Conservation (phyloP, 2,113 vertebrate genomes). For the Dasypus novemcinctus region DNA sequence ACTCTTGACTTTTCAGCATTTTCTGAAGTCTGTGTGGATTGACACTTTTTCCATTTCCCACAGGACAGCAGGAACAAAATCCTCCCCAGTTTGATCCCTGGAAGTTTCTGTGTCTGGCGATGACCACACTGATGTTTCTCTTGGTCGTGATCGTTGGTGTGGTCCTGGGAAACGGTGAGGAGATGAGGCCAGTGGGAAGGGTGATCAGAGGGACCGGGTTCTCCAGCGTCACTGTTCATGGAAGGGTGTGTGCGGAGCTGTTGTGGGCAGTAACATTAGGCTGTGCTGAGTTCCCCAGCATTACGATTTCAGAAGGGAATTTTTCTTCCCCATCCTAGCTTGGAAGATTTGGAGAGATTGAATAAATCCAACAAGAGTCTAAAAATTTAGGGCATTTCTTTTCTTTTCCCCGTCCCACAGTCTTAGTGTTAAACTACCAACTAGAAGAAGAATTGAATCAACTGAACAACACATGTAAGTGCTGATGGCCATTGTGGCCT, state of each 20-base stretch:
- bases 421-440: neutral
- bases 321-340: too few relatives aligned
- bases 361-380: neutral
- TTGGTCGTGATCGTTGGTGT: neutral
- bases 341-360: too few relatives aligned
- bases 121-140: too few relatives aligned
- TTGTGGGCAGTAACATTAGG: neutral
- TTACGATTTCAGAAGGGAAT: too few relatives aligned
- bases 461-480: neutral
- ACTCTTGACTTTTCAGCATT: too few relatives aligned
- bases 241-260: neutral
- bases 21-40: too few relatives aligned
- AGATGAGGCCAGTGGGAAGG: neutral
- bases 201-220: neutral
- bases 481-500: too few relatives aligned
- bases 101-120: neutral
- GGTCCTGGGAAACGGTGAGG: neutral
- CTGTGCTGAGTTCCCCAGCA: neutral
- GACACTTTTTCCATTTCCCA: too few relatives aligned
- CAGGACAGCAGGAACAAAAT: too few relatives aligned
- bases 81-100: neutral
- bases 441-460: neutral
- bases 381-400: neutral
- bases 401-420: neutral
- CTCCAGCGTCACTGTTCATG: neutral